A percentile compares a stretch with the other conserved stretches of the same genome.
Evolutionary conservation across 2,113 vertebrate genomes (phyloP).

Genomic region (Taurulus bubalis): DNA sequence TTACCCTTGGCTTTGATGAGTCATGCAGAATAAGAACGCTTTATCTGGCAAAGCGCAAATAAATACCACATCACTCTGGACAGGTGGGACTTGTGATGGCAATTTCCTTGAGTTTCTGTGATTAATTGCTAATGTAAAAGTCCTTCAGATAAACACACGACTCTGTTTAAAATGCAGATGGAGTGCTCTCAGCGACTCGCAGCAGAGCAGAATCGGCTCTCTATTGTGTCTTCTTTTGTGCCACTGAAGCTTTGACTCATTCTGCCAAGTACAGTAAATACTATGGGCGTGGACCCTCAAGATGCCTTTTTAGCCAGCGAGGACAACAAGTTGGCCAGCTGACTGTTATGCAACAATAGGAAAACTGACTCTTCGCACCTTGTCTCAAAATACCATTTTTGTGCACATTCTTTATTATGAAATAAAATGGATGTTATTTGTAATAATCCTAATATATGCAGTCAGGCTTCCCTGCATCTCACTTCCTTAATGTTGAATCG

Average conservation of each 20-base stretch:
- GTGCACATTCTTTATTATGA: not conserved
- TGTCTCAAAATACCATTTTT: constrained; percentile 57
- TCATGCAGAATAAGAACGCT: constrained; percentile 25
- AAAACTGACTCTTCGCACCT: constrained; percentile 33
- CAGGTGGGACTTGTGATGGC: constrained; percentile 22
- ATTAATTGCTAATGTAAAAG: constrained; percentile 42
- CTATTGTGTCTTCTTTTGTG: not conserved
- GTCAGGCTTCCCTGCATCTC: not conserved
- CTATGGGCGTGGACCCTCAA: constrained; percentile 42
- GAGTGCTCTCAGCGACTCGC: constrained; percentile 19
- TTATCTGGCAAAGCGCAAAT: constrained; percentile 35
- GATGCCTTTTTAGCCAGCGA: constrained; percentile 52
- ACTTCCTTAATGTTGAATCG: not conserved
- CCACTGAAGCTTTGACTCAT: constrained; percentile 15
- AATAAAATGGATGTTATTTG: not conserved
- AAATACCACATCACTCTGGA: constrained; percentile 14
- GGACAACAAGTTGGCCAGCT: constrained; percentile 46
- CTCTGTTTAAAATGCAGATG: constrained; percentile 23
- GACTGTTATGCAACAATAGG: constrained; percentile 66
- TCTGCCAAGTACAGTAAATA: constrained; percentile 43
- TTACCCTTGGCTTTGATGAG: constrained; percentile 41
- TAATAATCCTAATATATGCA: not conserved
- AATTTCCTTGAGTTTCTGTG: constrained; percentile 34
- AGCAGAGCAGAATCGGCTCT: constrained; percentile 5
- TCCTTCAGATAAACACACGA: constrained; percentile 55